Percentiles rank a stretch among this genome's conserved stretches.
Conservation (phyloP, 2,113 vertebrate genomes). For the Prionailurus viverrinus region DNA sequence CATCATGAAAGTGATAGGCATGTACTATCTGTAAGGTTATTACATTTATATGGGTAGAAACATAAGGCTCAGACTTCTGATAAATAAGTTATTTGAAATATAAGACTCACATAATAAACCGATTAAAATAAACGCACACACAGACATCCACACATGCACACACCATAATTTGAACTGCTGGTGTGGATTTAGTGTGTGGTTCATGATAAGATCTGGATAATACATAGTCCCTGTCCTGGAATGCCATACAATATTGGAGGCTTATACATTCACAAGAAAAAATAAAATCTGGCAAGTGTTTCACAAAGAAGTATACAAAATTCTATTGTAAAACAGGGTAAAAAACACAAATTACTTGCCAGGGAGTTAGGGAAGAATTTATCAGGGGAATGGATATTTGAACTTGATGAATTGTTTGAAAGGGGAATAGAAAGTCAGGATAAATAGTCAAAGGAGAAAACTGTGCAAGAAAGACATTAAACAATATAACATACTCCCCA, state of each 20-base stretch:
- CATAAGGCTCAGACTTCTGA: not conserved
- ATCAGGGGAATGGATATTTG: not conserved
- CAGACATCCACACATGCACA: not conserved
- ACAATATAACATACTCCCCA: not conserved
- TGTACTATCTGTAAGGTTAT: not conserved
- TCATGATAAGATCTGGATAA: not conserved
- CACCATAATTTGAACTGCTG: not conserved
- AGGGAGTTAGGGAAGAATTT: not conserved
- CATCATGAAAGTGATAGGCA: not conserved
- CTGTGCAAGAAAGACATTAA: not conserved
- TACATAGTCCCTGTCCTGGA: not conserved
- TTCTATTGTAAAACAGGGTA: not conserved
- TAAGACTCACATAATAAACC: not conserved
- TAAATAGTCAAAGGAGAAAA: not conserved
- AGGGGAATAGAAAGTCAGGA: not conserved
- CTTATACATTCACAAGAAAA: not conserved
- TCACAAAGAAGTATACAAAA: not conserved
- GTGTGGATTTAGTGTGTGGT: not conserved
- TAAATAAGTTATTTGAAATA: conserved; percentile 10
- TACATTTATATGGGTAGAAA: not conserved
- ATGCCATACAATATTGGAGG: not conserved
- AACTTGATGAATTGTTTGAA: not conserved
- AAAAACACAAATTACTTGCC: not conserved
- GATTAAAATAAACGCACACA: not conserved
- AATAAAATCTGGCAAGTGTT: not conserved